These are phyloP conservation scores for Aphodius granarius DNA, from an alignment of 2,888 invertebrate species.

Conservation along the genomic window DNA sequence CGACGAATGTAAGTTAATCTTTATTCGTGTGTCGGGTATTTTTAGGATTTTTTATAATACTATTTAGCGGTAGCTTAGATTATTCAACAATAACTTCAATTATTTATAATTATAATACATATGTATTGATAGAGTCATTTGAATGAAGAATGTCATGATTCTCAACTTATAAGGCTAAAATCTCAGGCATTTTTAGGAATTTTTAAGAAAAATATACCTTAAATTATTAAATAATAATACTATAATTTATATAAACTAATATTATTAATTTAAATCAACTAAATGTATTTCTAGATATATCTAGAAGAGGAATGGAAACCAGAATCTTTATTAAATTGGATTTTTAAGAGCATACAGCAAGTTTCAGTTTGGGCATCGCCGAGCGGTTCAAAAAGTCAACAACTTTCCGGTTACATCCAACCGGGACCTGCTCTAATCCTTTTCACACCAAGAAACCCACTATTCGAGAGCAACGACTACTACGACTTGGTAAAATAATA, in stretches of 20 bases:
- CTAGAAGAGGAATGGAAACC: conserved; percentile 56
- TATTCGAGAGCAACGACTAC: conserved; percentile 65
- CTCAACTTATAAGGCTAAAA: no score
- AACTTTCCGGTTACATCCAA: conserved; percentile 67
- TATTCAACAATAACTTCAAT: no score
- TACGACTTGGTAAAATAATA: conserved; percentile 68
- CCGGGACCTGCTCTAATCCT: conserved; percentile 74
- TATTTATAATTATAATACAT: no score
- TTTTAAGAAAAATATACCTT: no score
- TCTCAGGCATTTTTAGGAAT: no score
- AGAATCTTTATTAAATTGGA: conserved; percentile 62
- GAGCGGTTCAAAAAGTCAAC: conserved; percentile 64
- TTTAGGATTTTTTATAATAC: no score
- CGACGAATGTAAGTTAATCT: conserved; percentile 62
- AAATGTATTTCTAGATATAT: conserved; percentile 55
- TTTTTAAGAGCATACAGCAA: conserved; percentile 62
- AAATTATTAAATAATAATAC: no score
- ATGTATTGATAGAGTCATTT: no score
- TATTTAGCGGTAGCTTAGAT: no score
- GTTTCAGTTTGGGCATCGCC: conserved; percentile 71
- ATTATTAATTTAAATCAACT: no score
- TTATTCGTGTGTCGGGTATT: not conserved
- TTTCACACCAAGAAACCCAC: conserved; percentile 78
- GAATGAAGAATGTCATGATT: no score
- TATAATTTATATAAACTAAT: no score